Conservation (phyloP, 2,888 invertebrate species). For the Thymelicus acteon region DNA sequence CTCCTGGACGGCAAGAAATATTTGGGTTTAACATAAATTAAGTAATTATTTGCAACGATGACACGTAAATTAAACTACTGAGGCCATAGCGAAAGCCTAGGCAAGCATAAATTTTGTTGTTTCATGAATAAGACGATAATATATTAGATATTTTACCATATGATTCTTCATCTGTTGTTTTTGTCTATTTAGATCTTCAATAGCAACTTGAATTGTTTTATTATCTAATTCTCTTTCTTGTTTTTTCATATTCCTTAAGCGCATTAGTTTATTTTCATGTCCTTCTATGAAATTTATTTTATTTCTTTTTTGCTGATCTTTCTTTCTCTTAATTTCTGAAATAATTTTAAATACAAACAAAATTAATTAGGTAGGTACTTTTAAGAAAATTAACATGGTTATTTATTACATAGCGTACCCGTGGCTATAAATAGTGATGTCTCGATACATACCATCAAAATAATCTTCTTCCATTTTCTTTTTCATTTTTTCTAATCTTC, state of each 20-base stretch:
- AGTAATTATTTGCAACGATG: too few relatives aligned
- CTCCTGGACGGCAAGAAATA: too few relatives aligned
- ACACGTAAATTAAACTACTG: too few relatives aligned
- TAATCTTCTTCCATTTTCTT: constrained; percentile 75
- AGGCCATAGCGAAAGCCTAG: too few relatives aligned
- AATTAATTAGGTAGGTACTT: too few relatives aligned
- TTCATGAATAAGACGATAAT: not conserved
- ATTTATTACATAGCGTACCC: not conserved
- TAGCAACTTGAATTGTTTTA: constrained; percentile 58
- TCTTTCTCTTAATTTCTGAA: constrained; percentile 70
- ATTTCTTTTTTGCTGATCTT: constrained; percentile 66
- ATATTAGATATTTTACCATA: constrained; percentile 53
- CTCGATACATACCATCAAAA: constrained; percentile 58
- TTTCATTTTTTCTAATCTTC: constrained; percentile 63
- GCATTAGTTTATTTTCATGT: constrained; percentile 58
- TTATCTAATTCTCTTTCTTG: constrained; percentile 65
- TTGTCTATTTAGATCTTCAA: constrained; percentile 61
- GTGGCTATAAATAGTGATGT: not conserved
- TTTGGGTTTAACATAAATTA: too few relatives aligned
- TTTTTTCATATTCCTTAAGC: constrained; percentile 58
- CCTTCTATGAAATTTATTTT: constrained; percentile 71
- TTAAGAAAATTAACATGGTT: too few relatives aligned
- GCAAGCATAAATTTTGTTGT: not conserved
- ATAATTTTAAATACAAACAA: constrained; percentile 29
- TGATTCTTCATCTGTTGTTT: constrained; percentile 57